Base-by-base conservation (phyloP, 2,888 invertebrate species). In the Incurvaria masculella region DNA sequence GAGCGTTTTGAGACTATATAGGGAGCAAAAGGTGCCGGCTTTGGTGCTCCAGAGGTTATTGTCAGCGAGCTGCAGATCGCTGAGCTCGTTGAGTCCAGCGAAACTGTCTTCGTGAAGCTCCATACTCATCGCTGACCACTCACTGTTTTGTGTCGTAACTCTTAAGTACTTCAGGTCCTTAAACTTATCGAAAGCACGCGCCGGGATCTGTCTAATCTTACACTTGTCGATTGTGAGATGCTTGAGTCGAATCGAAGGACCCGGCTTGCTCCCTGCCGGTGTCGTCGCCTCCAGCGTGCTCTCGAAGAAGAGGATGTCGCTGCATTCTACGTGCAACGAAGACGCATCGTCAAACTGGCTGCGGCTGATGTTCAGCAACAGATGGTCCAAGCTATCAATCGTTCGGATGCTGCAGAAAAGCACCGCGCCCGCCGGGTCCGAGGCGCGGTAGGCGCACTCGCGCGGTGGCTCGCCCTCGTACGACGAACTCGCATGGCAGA, bases 11-110 rank as follows among this genome's bases (percentile, higher is more conserved):
- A 91, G 81, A 66, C 83, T 84, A 62, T 82, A 83, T 56, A 89
- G 73, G 38, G 86, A 83, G 65, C 90, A 91, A 63, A 91, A 85
- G 52, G 84, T 80, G 59, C 87, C 85, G 27, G 81, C 75, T 53
- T 89, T 89, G 49, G 88, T 76, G 54, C 82, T 86, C 88, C 89
- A 88, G 52, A 90, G 85, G 64, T 89, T 88, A 72, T 89, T 90
- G 62, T 86, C 85, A 54, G 84, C 85, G 48, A 91, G 70, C 68
- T 89, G 84, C 56, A 90, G 79, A 59, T 81, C 80, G 52, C 84
- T 79, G 47, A 90, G 76, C 66, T 85, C 85, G 51, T 82, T 81
- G 58, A 90, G 71, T 27, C 88, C 83, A 50, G 83, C 70, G 55
- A 91, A 84, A 52, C 88, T 86, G 61, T 85, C 85, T 44, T 85